Percentiles rank a stretch among this genome's conserved stretches.
These are phyloP conservation scores for Nysson spinosus DNA, from an alignment of 2,888 invertebrate genomes.

Conservation along the genomic window DNA sequence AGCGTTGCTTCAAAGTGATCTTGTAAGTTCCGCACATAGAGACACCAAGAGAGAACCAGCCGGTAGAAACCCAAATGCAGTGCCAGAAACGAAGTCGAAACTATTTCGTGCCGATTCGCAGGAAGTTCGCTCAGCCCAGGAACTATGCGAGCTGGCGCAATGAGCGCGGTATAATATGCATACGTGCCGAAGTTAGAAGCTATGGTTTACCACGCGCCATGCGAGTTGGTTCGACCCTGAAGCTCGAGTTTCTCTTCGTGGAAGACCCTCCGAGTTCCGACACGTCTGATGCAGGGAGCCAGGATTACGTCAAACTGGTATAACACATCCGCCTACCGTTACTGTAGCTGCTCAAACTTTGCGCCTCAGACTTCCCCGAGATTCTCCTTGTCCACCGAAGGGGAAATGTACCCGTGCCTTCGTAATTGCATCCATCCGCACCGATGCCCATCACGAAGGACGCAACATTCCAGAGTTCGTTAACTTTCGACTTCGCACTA, in stretches of 20 bases:
- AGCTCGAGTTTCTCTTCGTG: slow-evolving; percentile 48
- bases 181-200: slow-evolving; percentile 58
- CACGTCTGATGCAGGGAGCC: slow-evolving; percentile 47
- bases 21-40: slow-evolving; percentile 5
- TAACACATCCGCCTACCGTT: slow-evolving; percentile 62
- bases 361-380: slow-evolving; percentile 52
- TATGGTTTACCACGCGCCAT: slow-evolving; percentile 59
- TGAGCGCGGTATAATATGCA: slow-evolving; percentile 41
- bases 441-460: slow-evolving; percentile 7
- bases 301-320: slow-evolving; percentile 71
- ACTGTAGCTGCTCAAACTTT: slow-evolving; percentile 46
- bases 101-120: slow-evolving; percentile 60
- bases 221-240: slow-evolving; percentile 43
- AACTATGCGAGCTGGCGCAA: slow-evolving; percentile 62
- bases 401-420: slow-evolving; percentile 33
- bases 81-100: slow-evolving; percentile 58
- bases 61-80: slow-evolving; percentile 33
- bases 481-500: slow-evolving; percentile 42
- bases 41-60: not conserved
- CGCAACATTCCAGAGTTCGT: slow-evolving; percentile 40
- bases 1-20: slow-evolving; percentile 2
- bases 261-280: slow-evolving; percentile 25
- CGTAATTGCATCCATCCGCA: slow-evolving; percentile 49
- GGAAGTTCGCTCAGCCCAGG: slow-evolving; percentile 48
- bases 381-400: slow-evolving; percentile 54